These are phyloP conservation scores for Paralvinella palmiformis DNA, from an alignment of 1,140 invertebrate species.

Conservation along the genomic window DNA sequence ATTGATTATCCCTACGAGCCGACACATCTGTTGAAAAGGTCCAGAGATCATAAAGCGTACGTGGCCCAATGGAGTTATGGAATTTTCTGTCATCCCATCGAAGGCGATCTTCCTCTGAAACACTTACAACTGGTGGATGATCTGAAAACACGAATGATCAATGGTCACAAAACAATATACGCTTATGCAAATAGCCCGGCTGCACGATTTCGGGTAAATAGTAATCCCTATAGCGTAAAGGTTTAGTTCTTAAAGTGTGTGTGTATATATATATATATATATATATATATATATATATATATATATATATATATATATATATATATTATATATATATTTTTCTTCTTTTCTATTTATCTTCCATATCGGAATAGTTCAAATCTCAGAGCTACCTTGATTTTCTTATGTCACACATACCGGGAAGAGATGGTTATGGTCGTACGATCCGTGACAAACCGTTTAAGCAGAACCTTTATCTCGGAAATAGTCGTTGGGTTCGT, in stretches of 20 bases:
- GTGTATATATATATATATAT: not conserved
- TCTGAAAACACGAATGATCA: slow-evolving; percentile 20
- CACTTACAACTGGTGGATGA: not conserved
- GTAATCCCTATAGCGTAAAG: not conserved
- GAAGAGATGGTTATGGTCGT: slow-evolving; percentile 34
- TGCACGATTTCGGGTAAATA: not conserved
- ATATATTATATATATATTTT: not conserved
- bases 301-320: not conserved
- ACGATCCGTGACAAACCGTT: slow-evolving; percentile 26
- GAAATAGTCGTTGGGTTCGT: not conserved
- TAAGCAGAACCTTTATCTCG: slow-evolving; percentile 5
- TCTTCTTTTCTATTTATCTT: not conserved
- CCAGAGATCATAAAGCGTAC: slow-evolving; percentile 28
- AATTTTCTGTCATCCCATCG: slow-evolving; percentile 9
- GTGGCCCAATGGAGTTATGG: slow-evolving; percentile 40
- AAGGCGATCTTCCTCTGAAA: not conserved
- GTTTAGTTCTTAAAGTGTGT: not conserved
- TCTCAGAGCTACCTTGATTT: slow-evolving; percentile 24
- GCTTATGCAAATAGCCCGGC: slow-evolving; percentile 1
- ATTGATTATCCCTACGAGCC: slow-evolving; percentile 29
- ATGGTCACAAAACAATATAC: slow-evolving; percentile 14
- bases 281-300: not conserved
- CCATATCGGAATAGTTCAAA: not conserved
- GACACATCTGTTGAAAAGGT: slow-evolving; percentile 26
- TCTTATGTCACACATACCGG: slow-evolving; percentile 37